Evolutionary conservation across 2,888 invertebrate species (phyloP).

Genomic region (Cylloceria caligata): DNA sequence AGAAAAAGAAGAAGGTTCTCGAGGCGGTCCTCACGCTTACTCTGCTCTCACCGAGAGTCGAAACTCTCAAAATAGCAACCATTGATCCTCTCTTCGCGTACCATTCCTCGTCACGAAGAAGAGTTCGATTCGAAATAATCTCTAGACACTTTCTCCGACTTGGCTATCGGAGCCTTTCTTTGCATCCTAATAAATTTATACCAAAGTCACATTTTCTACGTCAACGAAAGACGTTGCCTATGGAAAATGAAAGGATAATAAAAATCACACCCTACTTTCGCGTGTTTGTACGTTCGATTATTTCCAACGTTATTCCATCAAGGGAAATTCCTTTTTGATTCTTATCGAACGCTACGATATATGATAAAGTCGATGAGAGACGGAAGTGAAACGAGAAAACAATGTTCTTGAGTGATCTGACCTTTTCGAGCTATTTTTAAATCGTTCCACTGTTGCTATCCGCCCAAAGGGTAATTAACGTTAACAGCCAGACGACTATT

Average conservation of each 20-base stretch:
- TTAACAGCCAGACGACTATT: conserved; percentile 51
- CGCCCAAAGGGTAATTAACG: conserved; percentile 55
- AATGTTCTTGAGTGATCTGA: conserved; percentile 65
- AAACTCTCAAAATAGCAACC: conserved; percentile 81
- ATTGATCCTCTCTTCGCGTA: conserved; percentile 76
- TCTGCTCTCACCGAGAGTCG: conserved; percentile 60
- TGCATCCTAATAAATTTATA: conserved; percentile 12
- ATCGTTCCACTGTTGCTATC: conserved; percentile 57
- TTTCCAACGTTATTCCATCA: background rate
- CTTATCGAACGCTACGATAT: background rate
- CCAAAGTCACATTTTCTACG: background rate
- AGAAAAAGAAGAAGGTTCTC: conserved; percentile 55
- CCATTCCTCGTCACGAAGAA: conserved; percentile 70
- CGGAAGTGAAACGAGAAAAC: conserved; percentile 58
- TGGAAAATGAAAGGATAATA: background rate
- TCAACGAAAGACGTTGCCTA: background rate
- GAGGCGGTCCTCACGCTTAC: conserved; percentile 35
- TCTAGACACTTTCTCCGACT: conserved; percentile 29
- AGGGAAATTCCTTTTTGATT: background rate
- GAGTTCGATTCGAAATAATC: conserved; percentile 76
- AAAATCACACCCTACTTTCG: conserved; percentile 37
- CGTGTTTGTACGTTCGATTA: conserved; percentile 26
- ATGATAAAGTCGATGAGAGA: conserved; percentile 5
- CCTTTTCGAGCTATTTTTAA: conserved; percentile 63
- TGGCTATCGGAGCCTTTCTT: background rate